These are phyloP conservation scores for Sorex araneus DNA, from an alignment of 2,113 vertebrate genomes.

Conservation along the genomic window DNA sequence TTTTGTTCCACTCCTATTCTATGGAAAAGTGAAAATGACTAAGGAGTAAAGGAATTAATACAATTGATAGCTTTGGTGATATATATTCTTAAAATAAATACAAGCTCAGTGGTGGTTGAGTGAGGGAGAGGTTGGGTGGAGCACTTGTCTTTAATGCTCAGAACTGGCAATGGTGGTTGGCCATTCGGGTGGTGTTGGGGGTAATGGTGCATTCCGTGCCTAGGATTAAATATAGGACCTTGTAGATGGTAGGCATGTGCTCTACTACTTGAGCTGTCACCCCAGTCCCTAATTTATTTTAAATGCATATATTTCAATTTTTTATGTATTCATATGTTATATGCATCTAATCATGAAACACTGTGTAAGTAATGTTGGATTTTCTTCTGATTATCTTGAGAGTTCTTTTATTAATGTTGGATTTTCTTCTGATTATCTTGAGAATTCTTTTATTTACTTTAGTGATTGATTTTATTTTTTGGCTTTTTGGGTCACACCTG, in stretches of 20 bases:
- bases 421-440: constrained; percentile 14
- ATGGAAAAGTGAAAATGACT: not conserved
- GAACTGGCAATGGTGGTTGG: too few relatives aligned
- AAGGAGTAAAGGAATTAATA: constrained; percentile 42
- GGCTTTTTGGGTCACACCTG: too few relatives aligned
- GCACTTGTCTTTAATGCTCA: too few relatives aligned
- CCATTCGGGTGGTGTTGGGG: too few relatives aligned
- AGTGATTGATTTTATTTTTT: constrained; percentile 22
- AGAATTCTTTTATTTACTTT: too few relatives aligned
- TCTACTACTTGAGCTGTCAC: too few relatives aligned
- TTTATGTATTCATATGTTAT: not conserved
- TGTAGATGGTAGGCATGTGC: too few relatives aligned
- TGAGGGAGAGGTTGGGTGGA: too few relatives aligned
- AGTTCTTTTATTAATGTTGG: not conserved
- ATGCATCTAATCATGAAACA: not conserved
- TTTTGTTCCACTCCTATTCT: constrained; percentile 20
- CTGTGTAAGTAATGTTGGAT: not conserved
- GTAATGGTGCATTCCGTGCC: too few relatives aligned
- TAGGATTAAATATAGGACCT: too few relatives aligned
- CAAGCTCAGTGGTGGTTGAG: too few relatives aligned
- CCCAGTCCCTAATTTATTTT: too few relatives aligned
- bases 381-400: constrained; percentile 8
- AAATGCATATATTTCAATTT: not conserved
- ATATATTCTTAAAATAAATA: not conserved
- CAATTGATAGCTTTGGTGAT: constrained; percentile 51